These are phyloP conservation scores for Meliscaeva auricollis DNA, from an alignment of 2,888 invertebrate species.

Conservation along the genomic window DNA sequence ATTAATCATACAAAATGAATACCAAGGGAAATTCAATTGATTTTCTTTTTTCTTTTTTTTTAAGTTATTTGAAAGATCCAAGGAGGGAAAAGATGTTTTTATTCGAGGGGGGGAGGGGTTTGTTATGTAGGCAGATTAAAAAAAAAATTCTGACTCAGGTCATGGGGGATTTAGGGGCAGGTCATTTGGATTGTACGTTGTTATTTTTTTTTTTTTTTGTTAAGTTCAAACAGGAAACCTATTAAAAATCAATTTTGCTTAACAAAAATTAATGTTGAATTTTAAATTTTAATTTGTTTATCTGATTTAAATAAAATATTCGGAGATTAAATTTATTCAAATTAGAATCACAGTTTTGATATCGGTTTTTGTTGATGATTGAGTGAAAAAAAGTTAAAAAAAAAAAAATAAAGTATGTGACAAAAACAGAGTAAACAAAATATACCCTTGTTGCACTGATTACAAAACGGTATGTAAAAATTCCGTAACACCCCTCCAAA, in stretches of 20 bases:
- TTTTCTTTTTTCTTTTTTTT: constrained; percentile 3
- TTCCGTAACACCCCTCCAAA: too few relatives aligned
- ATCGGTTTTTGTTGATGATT: too few relatives aligned
- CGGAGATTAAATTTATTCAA: too few relatives aligned
- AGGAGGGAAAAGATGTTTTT: background rate
- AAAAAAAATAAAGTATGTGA: too few relatives aligned
- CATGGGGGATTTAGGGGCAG: constrained; percentile 14
- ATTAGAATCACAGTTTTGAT: too few relatives aligned
- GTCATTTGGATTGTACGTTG: constrained; percentile 14
- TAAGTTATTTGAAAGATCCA: background rate
- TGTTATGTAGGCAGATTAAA: constrained; percentile 1
- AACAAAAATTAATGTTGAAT: background rate
- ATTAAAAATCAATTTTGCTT: constrained; percentile 12
- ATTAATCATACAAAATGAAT: constrained; percentile 63
- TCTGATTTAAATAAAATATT: background rate
- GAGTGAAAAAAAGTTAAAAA: too few relatives aligned
- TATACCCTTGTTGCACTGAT: too few relatives aligned
- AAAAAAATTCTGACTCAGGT: background rate
- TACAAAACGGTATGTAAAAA: too few relatives aligned
- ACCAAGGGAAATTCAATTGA: constrained; percentile 43
- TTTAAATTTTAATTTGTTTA: background rate
- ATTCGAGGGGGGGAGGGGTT: too few relatives aligned
- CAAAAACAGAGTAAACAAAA: too few relatives aligned
- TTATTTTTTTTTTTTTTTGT: too few relatives aligned
- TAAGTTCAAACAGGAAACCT: background rate